Percentiles rank a stretch among this genome's conserved stretches.
These are phyloP conservation scores for Mesitornis unicolor DNA, from an alignment of 2,113 vertebrate genomes.

Conservation along the genomic window DNA sequence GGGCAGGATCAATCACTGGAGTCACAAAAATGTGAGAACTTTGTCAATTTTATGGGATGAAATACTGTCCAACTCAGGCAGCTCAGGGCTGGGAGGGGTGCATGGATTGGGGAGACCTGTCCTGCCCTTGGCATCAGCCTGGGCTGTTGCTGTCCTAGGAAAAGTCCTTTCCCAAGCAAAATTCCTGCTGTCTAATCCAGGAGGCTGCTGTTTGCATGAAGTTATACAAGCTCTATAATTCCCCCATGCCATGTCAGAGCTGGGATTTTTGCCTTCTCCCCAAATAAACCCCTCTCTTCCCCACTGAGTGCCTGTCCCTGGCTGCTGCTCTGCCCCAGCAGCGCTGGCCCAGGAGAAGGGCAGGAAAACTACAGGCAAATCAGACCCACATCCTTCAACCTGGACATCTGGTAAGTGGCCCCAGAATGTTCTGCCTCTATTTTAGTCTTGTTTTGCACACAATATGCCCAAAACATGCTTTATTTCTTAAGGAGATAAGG, in stretches of 20 bases:
- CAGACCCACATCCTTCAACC: not conserved
- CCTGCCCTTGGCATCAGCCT: not conserved
- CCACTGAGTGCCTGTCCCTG: not conserved
- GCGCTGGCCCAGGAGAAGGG: not conserved
- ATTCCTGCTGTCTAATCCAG: not conserved
- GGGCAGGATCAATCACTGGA: constrained; percentile 48
- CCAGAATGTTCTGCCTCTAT: constrained; percentile 39
- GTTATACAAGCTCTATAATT: not conserved
- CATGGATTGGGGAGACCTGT: not conserved
- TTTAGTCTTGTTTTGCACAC: constrained; percentile 66
- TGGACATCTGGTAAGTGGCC: constrained; percentile 57
- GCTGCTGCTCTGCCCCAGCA: not conserved
- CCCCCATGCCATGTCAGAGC: not conserved
- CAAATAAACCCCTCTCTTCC: not conserved
- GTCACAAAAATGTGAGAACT: constrained; percentile 34
- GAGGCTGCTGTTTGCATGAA: not conserved
- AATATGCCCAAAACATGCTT: constrained; percentile 52
- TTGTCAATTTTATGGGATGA: constrained; percentile 1
- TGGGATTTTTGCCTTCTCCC: not conserved
- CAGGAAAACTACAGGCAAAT: not conserved
- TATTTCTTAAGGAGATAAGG: constrained; percentile 55
- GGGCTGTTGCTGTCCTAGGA: not conserved
- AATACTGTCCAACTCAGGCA: not conserved
- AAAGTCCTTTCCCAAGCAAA: not conserved
- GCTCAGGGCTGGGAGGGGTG: not conserved